Percentiles rank a stretch among this genome's conserved stretches.
These are phyloP conservation scores for Fukomys damarensis DNA, from an alignment of 2,113 vertebrate genomes.

Conservation along the genomic window DNA sequence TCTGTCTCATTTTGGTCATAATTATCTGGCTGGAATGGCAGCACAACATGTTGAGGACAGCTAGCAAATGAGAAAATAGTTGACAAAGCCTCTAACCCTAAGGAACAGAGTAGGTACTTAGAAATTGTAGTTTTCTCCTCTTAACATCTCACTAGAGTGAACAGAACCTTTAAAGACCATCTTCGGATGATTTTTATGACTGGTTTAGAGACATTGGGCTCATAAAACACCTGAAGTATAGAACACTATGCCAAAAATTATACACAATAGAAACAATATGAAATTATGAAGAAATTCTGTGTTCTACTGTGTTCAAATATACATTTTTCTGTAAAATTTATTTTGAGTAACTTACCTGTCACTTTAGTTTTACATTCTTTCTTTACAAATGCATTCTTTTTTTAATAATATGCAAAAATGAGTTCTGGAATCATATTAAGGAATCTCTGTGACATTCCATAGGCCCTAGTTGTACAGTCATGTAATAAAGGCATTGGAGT, in stretches of 20 bases:
- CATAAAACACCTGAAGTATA: neutral
- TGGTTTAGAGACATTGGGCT: neutral
- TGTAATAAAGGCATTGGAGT: constrained; percentile 12
- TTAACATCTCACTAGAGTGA: neutral
- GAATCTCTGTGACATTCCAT: neutral
- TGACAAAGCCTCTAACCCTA: neutral
- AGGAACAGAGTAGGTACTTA: neutral
- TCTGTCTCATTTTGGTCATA: neutral
- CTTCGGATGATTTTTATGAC: neutral
- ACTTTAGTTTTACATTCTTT: constrained; percentile 46
- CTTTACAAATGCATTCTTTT: constrained; percentile 51
- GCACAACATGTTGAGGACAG: neutral
- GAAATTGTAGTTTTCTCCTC: neutral
- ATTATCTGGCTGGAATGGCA: neutral
- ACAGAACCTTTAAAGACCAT: neutral
- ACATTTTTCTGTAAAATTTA: constrained; percentile 58
- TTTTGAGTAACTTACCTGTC: constrained; percentile 57
- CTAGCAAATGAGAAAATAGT: neutral
- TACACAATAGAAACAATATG: neutral
- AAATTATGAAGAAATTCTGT: neutral
- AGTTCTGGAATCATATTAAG: constrained; percentile 65
- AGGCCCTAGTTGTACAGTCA: neutral
- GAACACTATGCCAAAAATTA: neutral
- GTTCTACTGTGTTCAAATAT: constrained; percentile 24
- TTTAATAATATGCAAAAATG: neutral